Evolutionary conservation across 2,888 invertebrate genomes (phyloP).

Genomic region (Nipponacmea schrenckii): DNA sequence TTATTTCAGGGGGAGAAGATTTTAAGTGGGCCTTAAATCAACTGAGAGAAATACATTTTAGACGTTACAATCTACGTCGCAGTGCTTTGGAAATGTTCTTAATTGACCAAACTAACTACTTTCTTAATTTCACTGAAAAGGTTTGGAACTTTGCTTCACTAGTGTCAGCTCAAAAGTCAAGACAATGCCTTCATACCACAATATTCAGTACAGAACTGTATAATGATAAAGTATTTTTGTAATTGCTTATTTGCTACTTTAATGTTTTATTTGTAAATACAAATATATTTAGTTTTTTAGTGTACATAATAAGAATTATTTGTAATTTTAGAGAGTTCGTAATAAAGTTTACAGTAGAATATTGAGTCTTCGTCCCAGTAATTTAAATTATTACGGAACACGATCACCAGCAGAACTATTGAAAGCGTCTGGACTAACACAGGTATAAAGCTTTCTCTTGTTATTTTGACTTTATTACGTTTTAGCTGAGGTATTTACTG

Average conservation of each 20-base stretch:
- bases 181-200: no score
- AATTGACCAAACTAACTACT: constrained; percentile 76
- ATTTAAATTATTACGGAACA: constrained; percentile 73
- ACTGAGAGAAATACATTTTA: constrained; percentile 75
- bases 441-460: constrained; percentile 54
- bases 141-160: no score
- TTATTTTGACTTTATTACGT: no score
- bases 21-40: constrained; percentile 72
- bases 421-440: constrained; percentile 74
- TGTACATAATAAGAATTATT: no score
- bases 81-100: constrained; percentile 77
- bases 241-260: no score
- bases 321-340: constrained; percentile 58
- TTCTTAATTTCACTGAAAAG: constrained; percentile 75
- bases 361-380: constrained; percentile 73
- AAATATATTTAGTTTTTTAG: no score
- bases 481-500: no score
- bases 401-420: constrained; percentile 74
- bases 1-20: constrained; percentile 57
- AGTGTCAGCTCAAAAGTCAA: no score
- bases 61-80: constrained; percentile 75
- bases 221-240: no score
- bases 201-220: no score
- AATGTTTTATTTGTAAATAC: no score
- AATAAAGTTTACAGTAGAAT: constrained; percentile 75